phyloP scores from a whole-genome alignment of 2,888 invertebrate genomes.

The Zootermopsis nevadensis region DNA sequence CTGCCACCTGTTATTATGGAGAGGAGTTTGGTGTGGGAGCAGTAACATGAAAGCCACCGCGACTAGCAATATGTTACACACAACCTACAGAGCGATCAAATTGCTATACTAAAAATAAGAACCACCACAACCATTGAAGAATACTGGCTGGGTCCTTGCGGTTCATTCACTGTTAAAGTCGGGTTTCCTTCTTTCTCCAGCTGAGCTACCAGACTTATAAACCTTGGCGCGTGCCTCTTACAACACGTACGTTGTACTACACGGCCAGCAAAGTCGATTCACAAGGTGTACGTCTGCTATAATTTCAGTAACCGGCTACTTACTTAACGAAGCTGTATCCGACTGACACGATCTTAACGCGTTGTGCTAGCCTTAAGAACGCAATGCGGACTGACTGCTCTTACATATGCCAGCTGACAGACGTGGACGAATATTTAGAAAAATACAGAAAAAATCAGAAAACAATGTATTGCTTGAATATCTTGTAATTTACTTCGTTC shows the following conservation, averaged over 20 bases:
- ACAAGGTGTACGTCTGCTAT: neutral
- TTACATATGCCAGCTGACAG: too few relatives aligned
- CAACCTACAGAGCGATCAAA: neutral
- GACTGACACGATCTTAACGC: too few relatives aligned
- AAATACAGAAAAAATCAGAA: too few relatives aligned
- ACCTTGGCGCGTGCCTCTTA: neutral
- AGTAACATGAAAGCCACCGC: neutral
- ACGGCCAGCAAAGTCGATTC: neutral
- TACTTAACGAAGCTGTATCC: too few relatives aligned
- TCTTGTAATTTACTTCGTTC: too few relatives aligned
- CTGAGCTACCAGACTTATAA: neutral
- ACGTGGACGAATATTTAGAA: too few relatives aligned
- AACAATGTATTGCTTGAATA: too few relatives aligned
- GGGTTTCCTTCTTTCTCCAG: constrained; percentile 9
- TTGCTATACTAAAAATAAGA: neutral
- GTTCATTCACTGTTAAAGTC: neutral
- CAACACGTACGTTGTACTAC: too few relatives aligned
- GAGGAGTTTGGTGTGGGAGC: neutral
- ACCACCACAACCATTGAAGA: neutral
- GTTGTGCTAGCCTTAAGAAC: too few relatives aligned
- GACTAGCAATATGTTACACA: neutral
- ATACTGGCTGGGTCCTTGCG: neutral
- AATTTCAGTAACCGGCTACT: too few relatives aligned
- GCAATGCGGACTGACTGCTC: too few relatives aligned
- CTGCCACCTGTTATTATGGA: constrained; percentile 27